phyloP scores from a whole-genome alignment of 1,140 invertebrate species.

The Himalopsyche phryganea region DNA sequence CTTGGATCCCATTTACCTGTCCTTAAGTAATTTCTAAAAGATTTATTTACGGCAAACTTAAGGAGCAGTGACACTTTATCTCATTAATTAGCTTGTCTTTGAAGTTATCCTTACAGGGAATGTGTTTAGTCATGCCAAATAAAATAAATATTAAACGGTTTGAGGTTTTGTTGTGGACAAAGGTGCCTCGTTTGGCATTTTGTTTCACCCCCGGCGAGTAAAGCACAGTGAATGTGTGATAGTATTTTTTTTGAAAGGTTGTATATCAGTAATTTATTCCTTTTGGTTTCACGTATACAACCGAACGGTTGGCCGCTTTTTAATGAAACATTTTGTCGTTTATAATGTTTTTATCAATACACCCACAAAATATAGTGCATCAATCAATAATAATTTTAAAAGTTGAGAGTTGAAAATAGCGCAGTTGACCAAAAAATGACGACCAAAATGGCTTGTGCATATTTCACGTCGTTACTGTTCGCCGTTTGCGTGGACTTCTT shows the following conservation, averaged over 20 bases:
- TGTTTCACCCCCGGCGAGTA: conserved; percentile 14
- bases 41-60: too few species aligned
- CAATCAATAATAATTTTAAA: too few species aligned
- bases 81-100: conserved; percentile 25
- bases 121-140: conserved; percentile 30
- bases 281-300: conserved; percentile 23
- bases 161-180: conserved; percentile 11
- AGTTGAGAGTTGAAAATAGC: too few species aligned
- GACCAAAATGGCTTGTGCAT: too few species aligned
- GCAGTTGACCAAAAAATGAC: too few species aligned
- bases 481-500: too few species aligned
- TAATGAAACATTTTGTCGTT: conserved; percentile 9
- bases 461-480: too few species aligned
- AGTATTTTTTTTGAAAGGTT: too few species aligned
- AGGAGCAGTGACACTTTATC: conserved; percentile 26
- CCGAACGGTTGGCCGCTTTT: conserved; percentile 18
- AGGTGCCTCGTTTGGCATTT: conserved; percentile 12
- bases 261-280: conserved; percentile 24
- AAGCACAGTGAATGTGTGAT: background rate
- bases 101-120: conserved; percentile 12
- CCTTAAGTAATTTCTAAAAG: too few species aligned
- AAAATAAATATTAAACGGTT: conserved; percentile 28
- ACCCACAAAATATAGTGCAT: too few species aligned
- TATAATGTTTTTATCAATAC: conserved; percentile 26
- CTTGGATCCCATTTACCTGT: too few species aligned